Percentiles rank a stretch among this genome's conserved stretches.
phyloP scores from a whole-genome alignment of 2,888 invertebrate genomes.

The Plebejus argus region DNA sequence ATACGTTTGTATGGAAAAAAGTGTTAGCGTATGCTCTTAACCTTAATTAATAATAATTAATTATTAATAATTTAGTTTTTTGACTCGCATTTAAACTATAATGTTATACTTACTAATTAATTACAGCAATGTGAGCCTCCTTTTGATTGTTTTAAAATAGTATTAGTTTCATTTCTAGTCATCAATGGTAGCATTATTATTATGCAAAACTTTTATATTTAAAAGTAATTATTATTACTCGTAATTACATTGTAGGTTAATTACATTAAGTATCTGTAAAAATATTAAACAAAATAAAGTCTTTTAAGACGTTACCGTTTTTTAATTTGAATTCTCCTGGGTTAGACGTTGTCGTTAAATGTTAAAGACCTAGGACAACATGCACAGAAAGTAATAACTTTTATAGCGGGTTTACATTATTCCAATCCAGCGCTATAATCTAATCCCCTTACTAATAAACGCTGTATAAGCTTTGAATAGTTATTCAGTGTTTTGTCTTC shows the following conservation, averaged over 20 bases:
- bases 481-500: no score
- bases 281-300: slow-evolving; percentile 1
- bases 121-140: background rate
- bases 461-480: no score
- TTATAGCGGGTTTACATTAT: no score
- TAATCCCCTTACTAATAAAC: no score
- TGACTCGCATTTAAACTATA: background rate
- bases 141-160: background rate
- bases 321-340: background rate
- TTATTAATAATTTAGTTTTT: background rate
- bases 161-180: slow-evolving; percentile 5
- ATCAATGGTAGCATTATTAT: background rate
- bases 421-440: no score
- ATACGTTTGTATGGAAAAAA: no score
- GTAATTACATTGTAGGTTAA: background rate
- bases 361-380: background rate
- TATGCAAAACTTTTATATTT: background rate
- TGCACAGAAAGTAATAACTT: no score
- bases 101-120: background rate
- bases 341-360: background rate
- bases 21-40: no score
- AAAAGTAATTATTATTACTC: background rate
- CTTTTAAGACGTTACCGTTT: background rate
- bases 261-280: background rate
- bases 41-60: no score